phyloP scores from a whole-genome alignment of 2,797 vertebrate species.

The Urosaurus nigricauda region DNA sequence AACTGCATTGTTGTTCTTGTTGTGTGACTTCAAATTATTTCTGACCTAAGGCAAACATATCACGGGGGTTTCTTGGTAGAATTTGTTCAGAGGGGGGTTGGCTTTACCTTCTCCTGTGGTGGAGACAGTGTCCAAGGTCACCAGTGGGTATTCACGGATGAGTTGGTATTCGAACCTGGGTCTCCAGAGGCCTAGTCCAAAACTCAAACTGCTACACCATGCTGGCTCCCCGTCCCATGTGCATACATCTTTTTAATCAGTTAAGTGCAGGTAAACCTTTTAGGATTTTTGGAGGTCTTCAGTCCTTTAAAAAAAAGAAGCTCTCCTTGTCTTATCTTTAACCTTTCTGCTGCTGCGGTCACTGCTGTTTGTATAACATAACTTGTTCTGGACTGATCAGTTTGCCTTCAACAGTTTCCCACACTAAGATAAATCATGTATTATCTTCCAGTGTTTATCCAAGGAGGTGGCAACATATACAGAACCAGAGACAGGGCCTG shows the following conservation, averaged over 20 bases:
- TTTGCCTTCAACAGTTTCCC: constrained; percentile 72
- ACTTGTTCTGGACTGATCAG: constrained; percentile 57
- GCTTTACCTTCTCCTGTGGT: no score
- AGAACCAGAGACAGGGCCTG: constrained; percentile 20
- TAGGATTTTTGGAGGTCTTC: constrained; percentile 13
- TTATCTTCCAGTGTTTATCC: constrained; percentile 59
- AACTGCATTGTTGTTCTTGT: no score
- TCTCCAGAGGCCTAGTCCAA: no score
- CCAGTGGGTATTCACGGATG: no score
- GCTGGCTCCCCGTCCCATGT: not conserved
- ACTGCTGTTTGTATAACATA: constrained; percentile 59
- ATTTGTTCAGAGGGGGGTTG: no score
- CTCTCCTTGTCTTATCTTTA: constrained; percentile 58
- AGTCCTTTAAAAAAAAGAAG: not conserved
- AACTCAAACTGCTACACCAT: no score
- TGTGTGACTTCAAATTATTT: no score
- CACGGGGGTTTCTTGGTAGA: no score
- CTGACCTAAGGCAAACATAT: no score
- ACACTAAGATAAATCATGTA: constrained; percentile 58
- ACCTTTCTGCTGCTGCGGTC: constrained; percentile 56
- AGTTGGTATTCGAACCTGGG: no score
- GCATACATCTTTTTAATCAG: not conserved
- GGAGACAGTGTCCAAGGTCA: no score
- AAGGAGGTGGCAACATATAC: constrained; percentile 53
- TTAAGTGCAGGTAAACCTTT: not conserved